Percentiles rank a stretch among this genome's conserved stretches.
phyloP scores from a whole-genome alignment of 1,140 invertebrate genomes.

The Thalassaphorura encarpata region DNA sequence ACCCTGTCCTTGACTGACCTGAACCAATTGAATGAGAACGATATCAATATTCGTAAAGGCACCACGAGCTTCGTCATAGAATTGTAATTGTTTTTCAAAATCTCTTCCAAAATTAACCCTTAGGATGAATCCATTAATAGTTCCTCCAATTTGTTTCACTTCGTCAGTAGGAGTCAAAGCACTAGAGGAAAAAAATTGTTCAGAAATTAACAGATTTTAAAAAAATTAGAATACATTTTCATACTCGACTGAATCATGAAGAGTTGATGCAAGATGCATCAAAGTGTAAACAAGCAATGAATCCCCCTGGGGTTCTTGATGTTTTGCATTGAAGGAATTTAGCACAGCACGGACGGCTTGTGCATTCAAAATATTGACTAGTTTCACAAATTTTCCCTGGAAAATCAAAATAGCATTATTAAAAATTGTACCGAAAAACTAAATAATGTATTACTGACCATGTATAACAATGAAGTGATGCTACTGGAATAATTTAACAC shows the following conservation, averaged over 20 bases:
- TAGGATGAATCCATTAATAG: slow-evolving; percentile 70
- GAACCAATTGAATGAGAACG: slow-evolving; percentile 72
- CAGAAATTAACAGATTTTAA: slow-evolving; percentile 6
- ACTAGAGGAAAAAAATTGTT: slow-evolving; percentile 43
- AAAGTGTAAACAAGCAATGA: slow-evolving; percentile 75
- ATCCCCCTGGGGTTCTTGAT: slow-evolving; percentile 56
- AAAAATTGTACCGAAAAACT: too few species aligned
- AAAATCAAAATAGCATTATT: too few species aligned
- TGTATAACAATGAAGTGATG: slow-evolving; percentile 16
- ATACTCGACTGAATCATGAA: slow-evolving; percentile 89
- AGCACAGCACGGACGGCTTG: slow-evolving; percentile 75
- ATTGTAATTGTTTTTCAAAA: slow-evolving; percentile 81
- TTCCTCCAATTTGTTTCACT: slow-evolving; percentile 65
- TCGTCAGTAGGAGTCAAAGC: slow-evolving; percentile 90
- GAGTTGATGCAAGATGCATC: slow-evolving; percentile 72
- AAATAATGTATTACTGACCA: slow-evolving; percentile 19
- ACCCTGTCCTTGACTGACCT: too few species aligned
- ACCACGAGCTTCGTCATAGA: slow-evolving; percentile 82
- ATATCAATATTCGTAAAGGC: slow-evolving; percentile 81
- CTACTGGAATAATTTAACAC: slow-evolving; percentile 23
- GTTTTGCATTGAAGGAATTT: slow-evolving; percentile 52
- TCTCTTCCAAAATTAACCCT: slow-evolving; percentile 71
- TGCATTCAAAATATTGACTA: slow-evolving; percentile 68
- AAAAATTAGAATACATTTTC: slow-evolving; percentile 31
- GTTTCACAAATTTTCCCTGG: slow-evolving; percentile 79